Evolutionary conservation across 2,113 vertebrate genomes (phyloP).

Genomic region (Aptenodytes forsteri): DNA sequence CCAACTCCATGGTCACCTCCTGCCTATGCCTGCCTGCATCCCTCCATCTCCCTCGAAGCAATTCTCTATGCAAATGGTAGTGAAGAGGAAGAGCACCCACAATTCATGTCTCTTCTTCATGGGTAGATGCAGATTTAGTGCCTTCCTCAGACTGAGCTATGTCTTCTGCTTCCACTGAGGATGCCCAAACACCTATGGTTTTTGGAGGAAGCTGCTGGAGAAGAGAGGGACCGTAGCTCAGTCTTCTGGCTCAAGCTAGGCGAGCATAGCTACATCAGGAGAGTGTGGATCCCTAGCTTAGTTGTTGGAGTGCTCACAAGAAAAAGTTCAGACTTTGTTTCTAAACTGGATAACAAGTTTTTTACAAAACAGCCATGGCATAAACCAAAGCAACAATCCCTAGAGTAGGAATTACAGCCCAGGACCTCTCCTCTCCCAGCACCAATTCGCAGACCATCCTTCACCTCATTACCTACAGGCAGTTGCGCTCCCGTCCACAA

Average conservation of each 20-base stretch:
- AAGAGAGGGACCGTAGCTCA: not conserved
- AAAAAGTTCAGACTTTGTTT: not conserved
- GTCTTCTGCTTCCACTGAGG: not conserved
- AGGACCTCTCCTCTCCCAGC: not conserved
- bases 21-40: not conserved
- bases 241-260: not conserved
- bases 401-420: not conserved
- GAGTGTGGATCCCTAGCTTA: not conserved
- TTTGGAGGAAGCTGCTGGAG: not conserved
- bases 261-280: fast-evolving
- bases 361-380: not conserved
- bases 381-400: not conserved
- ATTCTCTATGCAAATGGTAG: not conserved
- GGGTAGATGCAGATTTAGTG: not conserved
- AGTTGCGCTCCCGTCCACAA: fast-evolving
- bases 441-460: not conserved
- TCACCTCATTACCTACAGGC: not conserved
- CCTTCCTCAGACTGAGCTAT: not conserved
- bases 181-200: not conserved
- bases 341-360: not conserved
- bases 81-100: not conserved
- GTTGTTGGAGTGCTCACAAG: not conserved
- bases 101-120: not conserved
- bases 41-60: not conserved
- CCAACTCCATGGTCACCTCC: fast-evolving